phyloP scores from a whole-genome alignment of 2,888 invertebrate species.

The Eubasilissa splendida region DNA sequence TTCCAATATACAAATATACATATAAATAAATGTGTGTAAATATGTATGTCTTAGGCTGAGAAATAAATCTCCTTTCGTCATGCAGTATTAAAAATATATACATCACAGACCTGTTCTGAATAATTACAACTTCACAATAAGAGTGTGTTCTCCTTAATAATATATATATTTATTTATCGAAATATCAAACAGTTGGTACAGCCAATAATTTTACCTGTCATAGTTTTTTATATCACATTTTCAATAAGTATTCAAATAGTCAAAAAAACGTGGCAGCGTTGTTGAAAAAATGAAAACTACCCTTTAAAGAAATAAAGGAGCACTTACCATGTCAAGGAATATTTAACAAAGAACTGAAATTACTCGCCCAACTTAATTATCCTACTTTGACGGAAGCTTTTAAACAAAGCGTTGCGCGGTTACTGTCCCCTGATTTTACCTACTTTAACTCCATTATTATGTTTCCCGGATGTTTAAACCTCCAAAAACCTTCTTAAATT shows the following conservation, averaged over 20 bases:
- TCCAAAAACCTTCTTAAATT: slow-evolving; percentile 11
- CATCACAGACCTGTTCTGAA: no score
- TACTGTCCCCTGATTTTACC: slow-evolving; percentile 37
- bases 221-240: background rate
- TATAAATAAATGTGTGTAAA: no score
- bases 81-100: no score
- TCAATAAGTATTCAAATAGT: slow-evolving; percentile 21
- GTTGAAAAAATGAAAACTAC: slow-evolving; percentile 14
- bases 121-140: no score
- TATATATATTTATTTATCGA: no score
- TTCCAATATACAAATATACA: no score
- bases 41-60: no score
- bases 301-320: slow-evolving; percentile 39
- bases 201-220: no score
- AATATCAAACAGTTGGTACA: no score
- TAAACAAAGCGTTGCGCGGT: slow-evolving; percentile 40
- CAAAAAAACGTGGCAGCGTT: background rate
- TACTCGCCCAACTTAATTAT: slow-evolving; percentile 48
- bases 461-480: slow-evolving; percentile 17
- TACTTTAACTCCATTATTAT: slow-evolving; percentile 29
- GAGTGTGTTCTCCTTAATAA: no score
- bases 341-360: slow-evolving; percentile 48
- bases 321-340: slow-evolving; percentile 45
- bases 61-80: no score
- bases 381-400: slow-evolving; percentile 44